These are phyloP conservation scores for Panonychus citri DNA, from an alignment of 1,140 invertebrate species.

Conservation along the genomic window DNA sequence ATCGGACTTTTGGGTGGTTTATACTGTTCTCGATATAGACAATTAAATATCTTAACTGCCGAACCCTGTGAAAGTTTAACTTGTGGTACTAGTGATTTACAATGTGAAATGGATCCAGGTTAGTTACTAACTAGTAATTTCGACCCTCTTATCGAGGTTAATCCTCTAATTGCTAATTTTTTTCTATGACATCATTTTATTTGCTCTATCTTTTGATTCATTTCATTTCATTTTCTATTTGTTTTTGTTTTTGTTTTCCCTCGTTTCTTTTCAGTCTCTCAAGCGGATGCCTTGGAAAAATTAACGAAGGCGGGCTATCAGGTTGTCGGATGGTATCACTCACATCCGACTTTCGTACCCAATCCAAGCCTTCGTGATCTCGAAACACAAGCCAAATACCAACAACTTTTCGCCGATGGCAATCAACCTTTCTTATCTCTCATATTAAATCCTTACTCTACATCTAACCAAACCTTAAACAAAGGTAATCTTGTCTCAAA, in stretches of 20 bases:
- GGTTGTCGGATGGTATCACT: conserved; percentile 40
- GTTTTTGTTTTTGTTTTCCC: too few relatives aligned
- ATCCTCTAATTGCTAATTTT: not conserved
- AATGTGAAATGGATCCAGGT: conserved; percentile 55
- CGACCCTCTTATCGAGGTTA: not conserved
- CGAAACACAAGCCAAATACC: conserved; percentile 32
- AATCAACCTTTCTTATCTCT: not conserved
- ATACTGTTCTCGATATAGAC: conserved; percentile 14
- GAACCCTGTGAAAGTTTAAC: conserved; percentile 32
- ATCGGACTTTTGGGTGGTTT: conserved; percentile 42
- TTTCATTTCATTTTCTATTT: conserved; percentile 1
- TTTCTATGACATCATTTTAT: too few relatives aligned
- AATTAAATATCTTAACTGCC: conserved; percentile 22
- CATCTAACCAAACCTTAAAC: not conserved
- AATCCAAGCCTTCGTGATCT: conserved; percentile 36
- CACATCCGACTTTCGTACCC: conserved; percentile 36
- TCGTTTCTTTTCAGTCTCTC: conserved; percentile 25
- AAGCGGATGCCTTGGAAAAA: conserved; percentile 29
- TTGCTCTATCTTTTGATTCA: not conserved
- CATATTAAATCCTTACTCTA: conserved; percentile 1
- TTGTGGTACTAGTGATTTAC: conserved; percentile 27
- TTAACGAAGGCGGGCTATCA: conserved; percentile 25
- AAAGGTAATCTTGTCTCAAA: not conserved
- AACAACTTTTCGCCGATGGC: conserved; percentile 28
- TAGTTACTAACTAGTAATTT: too few relatives aligned